A percentile compares a stretch with the other conserved stretches of the same genome.
Conservation (phyloP, 2,113 vertebrate species). For the Microtus oregoni region DNA sequence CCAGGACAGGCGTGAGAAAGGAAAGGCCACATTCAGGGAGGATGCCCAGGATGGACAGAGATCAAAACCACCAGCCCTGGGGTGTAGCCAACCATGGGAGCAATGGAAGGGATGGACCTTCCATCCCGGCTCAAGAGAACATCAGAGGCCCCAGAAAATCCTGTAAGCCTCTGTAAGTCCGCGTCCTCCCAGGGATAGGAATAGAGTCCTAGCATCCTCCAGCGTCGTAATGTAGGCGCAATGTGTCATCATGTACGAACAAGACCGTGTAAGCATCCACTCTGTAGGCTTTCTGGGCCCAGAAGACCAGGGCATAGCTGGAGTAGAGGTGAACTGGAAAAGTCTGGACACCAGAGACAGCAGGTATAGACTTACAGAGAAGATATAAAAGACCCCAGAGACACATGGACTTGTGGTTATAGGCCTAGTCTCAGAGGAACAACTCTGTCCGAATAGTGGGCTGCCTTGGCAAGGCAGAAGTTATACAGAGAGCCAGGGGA, state of each 20-base stretch:
- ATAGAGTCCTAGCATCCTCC: background rate
- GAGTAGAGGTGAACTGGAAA: background rate
- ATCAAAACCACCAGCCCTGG: background rate
- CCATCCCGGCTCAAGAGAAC: background rate
- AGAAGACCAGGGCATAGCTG: background rate
- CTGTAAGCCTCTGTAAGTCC: background rate
- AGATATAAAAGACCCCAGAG: background rate
- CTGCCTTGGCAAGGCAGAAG: too few species aligned
- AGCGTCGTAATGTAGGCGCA: rapidly evolving
- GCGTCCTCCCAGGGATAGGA: background rate
- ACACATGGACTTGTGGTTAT: background rate
- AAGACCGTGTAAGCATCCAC: background rate
- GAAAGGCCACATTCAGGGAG: background rate
- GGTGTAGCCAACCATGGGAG: background rate
- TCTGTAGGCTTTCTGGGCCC: background rate
- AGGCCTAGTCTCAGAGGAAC: background rate
- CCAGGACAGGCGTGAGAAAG: background rate
- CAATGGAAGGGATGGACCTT: background rate
- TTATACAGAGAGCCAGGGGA: background rate
- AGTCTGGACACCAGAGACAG: background rate
- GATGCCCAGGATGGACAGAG: background rate
- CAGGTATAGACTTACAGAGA: background rate
- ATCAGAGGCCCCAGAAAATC: background rate
- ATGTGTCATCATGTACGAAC: background rate
- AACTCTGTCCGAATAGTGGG: background rate